phyloP scores from a whole-genome alignment of 1,140 invertebrate genomes.

The Trialeurodes vaporariorum region DNA sequence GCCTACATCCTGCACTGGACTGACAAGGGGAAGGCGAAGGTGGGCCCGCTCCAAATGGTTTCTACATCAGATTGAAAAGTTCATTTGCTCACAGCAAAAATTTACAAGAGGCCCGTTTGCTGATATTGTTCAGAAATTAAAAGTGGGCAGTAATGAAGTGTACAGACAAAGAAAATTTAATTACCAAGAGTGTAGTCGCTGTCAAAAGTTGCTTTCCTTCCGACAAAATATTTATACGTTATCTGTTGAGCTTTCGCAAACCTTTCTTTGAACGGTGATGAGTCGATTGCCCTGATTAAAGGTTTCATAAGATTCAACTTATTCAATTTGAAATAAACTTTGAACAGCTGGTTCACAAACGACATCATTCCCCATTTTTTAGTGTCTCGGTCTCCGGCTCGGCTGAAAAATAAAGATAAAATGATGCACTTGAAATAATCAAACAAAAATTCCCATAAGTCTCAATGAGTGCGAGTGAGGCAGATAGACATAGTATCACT shows the following conservation, averaged over 20 bases:
- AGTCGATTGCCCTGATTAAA: conserved; percentile 89
- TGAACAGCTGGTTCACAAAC: conserved; percentile 92
- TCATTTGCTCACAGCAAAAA: too few relatives aligned
- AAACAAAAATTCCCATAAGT: conserved; percentile 6
- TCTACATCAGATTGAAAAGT: too few relatives aligned
- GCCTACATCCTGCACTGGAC: too few relatives aligned
- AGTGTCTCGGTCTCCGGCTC: conserved; percentile 73
- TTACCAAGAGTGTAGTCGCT: conserved; percentile 78
- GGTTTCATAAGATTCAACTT: conserved; percentile 95
- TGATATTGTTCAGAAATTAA: too few relatives aligned
- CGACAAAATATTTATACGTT: conserved; percentile 95
- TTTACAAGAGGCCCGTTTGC: too few relatives aligned
- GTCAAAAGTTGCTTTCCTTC: conserved; percentile 95
- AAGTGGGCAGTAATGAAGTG: conserved; percentile 4
- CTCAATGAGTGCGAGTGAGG: too few relatives aligned
- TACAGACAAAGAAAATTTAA: too few relatives aligned
- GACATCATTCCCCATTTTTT: conserved; percentile 93
- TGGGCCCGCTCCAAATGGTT: too few relatives aligned
- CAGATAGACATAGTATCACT: too few relatives aligned
- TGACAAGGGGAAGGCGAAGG: too few relatives aligned
- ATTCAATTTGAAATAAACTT: conserved; percentile 96
- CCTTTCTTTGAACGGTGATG: conserved; percentile 72
- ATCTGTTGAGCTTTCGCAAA: conserved; percentile 80
- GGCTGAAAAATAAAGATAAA: conserved; percentile 33
- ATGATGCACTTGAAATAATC: not conserved